Percentiles rank a stretch among this genome's conserved stretches.
Conservation (phyloP, 2,113 vertebrate genomes). For the Alligator sinensis region DNA sequence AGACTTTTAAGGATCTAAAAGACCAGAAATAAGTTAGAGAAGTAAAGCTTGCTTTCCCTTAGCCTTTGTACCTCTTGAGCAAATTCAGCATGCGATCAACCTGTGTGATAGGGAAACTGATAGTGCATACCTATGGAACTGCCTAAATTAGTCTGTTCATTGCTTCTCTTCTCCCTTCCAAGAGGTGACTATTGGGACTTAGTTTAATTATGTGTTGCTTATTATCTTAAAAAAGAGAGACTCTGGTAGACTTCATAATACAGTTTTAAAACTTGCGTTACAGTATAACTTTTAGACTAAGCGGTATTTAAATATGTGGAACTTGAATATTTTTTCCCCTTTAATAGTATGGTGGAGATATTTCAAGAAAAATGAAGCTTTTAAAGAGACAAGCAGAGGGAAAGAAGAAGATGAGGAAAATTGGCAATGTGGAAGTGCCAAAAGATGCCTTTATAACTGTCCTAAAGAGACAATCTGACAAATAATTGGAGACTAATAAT, state of each 20-base stretch:
- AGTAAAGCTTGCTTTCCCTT: background rate
- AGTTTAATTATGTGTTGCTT: background rate
- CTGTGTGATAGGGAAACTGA: accelerated
- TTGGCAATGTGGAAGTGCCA: constrained; percentile 93
- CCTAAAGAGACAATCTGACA: constrained; percentile 84
- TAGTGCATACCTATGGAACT: background rate
- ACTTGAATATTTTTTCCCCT: background rate
- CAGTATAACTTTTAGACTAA: background rate
- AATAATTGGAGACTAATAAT: constrained; percentile 71
- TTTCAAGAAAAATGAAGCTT: constrained; percentile 97
- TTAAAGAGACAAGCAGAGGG: constrained; percentile 94
- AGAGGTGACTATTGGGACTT: background rate
- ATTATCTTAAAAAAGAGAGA: background rate
- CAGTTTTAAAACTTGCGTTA: background rate
- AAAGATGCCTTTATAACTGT: constrained; percentile 94
- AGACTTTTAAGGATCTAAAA: background rate
- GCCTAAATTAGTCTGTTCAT: background rate
- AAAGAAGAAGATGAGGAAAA: constrained; percentile 92
- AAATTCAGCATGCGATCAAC: background rate
- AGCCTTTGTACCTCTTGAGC: background rate
- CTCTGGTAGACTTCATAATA: background rate
- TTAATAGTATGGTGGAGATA: constrained; percentile 94
- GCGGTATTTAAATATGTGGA: background rate
- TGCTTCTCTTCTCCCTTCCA: background rate
- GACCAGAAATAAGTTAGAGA: background rate